Base-by-base conservation (phyloP, 2,888 invertebrate species). In the Leucania comma region DNA sequence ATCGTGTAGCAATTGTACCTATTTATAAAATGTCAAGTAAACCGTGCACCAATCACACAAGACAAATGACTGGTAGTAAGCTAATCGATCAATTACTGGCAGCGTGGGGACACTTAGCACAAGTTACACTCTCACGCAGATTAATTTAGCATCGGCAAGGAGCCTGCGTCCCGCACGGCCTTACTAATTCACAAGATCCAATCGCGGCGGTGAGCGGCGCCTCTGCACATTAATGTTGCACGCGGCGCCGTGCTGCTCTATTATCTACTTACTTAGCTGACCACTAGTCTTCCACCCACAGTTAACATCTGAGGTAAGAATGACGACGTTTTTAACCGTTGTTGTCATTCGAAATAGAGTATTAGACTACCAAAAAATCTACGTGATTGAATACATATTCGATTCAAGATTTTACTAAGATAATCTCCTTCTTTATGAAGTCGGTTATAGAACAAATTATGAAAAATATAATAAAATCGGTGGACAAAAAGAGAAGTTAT, bases 181-280 rank as follows among this genome's bases (percentile, higher is more conserved):
- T 91, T 90, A 92, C 88, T 91, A 91, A 91, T 91, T 92, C 91
- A 92, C 78, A 72, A 86, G 87, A 88, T 86, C 89, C 91, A 90
- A 92, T 91, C 89, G 90, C 87, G 85, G 75, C 74, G 67, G 78
- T 62, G 85, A 85, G 86, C 87, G 89, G 86, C 87, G 88, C 89
- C 90, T 90, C 74, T 83, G 81, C 83, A 83, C 90, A 90, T 92
- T 90, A 91, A 92, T 90, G 87, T 91, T 92, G 91, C 92, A 92
- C 76, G 82, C 85, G 74, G 76, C 74, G 84, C 81, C 81, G 82
- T 83, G 84, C 86, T 83, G 75, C 81, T 74, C 84, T 89, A 86
- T 88, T 87, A 88, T 86, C 83, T 85, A 75, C 72, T 69, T 77
- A 81, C 75, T 75, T 61, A 78, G 63, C 62, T 81, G 69, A 70